phyloP scores from a whole-genome alignment of 1,140 invertebrate species.

The Drosophila lacertosa region DNA sequence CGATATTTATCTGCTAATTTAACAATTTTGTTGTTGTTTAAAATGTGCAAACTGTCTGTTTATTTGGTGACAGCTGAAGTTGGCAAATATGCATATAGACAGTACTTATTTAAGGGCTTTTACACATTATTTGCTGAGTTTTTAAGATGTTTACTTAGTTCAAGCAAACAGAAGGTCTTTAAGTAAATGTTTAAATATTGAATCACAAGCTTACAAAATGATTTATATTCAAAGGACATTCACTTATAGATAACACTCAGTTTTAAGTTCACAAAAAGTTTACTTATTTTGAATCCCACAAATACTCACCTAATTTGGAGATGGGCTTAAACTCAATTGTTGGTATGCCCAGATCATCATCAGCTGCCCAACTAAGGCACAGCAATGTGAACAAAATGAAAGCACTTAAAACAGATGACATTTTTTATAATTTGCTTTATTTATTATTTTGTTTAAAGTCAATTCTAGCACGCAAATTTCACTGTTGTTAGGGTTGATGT shows the following conservation, averaged over 20 bases:
- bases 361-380: constrained; percentile 25
- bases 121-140: constrained; percentile 7
- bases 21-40: constrained; percentile 17
- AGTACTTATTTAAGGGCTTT: constrained; percentile 1
- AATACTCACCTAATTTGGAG: constrained; percentile 60
- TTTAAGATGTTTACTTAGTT: neutral
- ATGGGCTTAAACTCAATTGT: constrained; percentile 57
- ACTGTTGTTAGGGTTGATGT: constrained; percentile 16
- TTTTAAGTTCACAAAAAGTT: too few relatives aligned
- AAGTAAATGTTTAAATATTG: neutral
- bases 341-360: constrained; percentile 42
- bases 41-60: neutral
- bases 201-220: constrained; percentile 31
- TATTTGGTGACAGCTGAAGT: neutral
- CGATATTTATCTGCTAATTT: constrained; percentile 36
- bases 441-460: neutral
- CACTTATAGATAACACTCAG: too few relatives aligned
- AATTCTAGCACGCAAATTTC: constrained; percentile 2
- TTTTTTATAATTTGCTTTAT: constrained; percentile 24
- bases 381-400: constrained; percentile 35
- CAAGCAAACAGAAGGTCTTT: neutral
- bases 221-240: constrained; percentile 51
- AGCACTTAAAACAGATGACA: constrained; percentile 25
- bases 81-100: neutral
- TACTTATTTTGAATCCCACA: neutral